Evolutionary conservation across 1,140 invertebrate genomes (phyloP).

Genomic region (Lepidotrigona ventralis): DNA sequence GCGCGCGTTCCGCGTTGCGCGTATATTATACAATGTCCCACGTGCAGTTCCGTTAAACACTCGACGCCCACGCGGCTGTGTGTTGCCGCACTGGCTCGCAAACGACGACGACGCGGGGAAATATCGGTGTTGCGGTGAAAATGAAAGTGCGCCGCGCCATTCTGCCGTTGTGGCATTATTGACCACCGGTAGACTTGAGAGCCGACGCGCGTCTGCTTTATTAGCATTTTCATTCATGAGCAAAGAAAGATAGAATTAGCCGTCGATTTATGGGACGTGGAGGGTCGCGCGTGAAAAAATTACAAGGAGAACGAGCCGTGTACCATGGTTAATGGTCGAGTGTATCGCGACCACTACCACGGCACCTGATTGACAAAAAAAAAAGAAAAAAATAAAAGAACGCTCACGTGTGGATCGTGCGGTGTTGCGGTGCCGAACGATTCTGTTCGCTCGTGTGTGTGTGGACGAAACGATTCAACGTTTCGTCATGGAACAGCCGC

Average conservation of each 20-base stretch:
- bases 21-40: constrained; percentile 43
- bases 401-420: background rate
- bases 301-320: constrained; percentile 11
- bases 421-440: background rate
- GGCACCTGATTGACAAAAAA: background rate
- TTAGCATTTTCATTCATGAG: constrained; percentile 50
- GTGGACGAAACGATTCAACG: constrained; percentile 4
- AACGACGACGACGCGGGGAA: constrained; percentile 10
- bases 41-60: constrained; percentile 57
- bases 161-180: constrained; percentile 46
- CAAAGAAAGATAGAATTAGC: constrained; percentile 39
- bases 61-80: constrained; percentile 49
- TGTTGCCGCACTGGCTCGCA: constrained; percentile 44
- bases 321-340: background rate
- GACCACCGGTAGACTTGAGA: constrained; percentile 27
- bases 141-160: constrained; percentile 51
- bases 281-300: constrained; percentile 5
- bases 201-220: constrained; percentile 9
- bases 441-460: background rate
- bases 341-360: background rate
- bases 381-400: background rate
- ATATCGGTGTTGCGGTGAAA: constrained; percentile 55
- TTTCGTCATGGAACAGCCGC: background rate
- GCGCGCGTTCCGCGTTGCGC: constrained; percentile 5
- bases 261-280: constrained; percentile 18